Evolutionary conservation across 2,113 vertebrate genomes (phyloP), one percentile per base, ranked within the genome.

Genomic region (Serilophus lunatus): DNA sequence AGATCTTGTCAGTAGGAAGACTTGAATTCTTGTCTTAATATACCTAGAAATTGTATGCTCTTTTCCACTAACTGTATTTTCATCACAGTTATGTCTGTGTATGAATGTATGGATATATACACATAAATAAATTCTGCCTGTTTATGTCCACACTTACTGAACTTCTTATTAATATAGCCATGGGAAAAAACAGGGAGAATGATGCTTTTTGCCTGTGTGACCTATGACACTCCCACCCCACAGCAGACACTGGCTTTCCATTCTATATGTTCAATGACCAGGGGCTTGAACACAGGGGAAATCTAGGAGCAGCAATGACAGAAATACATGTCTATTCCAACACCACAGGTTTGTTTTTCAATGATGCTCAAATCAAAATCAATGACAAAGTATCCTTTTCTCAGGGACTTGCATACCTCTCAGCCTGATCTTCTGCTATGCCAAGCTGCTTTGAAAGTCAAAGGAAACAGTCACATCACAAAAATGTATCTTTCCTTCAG

Each of bases 391-490:
- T 42, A 56, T 25, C 50, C 18, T 79, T 1, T 60, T 87, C 72
- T 24, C 19, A n/a, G 15, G 26, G 28, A 54, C 38, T 44, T 44
- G 8, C 33, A 64, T 9, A 40, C 6, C 33, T 79, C 33, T 75
- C 44, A 31, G 19, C 5, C 19, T 57, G n/a, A 23, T 35, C 18
- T 44, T 84, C 35, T 56, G 24, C 42, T 57, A 17, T 33, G 16
- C 13, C 35, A 71, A 71, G 47, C 33, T 45, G 25, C 33, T 82
- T 61, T 68, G n/a, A 59, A 78, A 53, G 23, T 50, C 45, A 80
- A 66, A 77, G 33, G 15, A 69, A 86, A 60, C 4, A 1, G 68
- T 54, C 16, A 31, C 1, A 0, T 68, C 7, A 40, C 1, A 5
- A 76, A 88, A 85, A 64, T 7, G 0, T 9, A 28, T 49, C 36